Evolutionary conservation across 2,888 invertebrate genomes (phyloP).

Genomic region (Lycocerus yunnanus): DNA sequence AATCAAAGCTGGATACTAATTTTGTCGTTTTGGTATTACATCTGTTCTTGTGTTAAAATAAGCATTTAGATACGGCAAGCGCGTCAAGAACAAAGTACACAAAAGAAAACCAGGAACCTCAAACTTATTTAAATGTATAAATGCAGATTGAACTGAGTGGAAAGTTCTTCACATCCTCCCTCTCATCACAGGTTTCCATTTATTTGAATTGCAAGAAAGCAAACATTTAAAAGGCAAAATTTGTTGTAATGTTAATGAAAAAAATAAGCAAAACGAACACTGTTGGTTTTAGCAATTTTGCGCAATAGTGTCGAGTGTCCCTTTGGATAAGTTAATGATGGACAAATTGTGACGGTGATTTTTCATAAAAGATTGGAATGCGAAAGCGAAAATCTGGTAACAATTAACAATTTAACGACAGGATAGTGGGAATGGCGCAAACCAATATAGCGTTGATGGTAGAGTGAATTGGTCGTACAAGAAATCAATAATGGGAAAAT

Average conservation of each 20-base stretch:
- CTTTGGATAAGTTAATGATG: not conserved
- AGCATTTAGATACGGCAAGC: not conserved
- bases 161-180: not conserved
- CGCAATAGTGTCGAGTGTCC: not conserved
- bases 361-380: slow-evolving; percentile 13
- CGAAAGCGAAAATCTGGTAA: slow-evolving; percentile 24
- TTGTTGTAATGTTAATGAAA: not conserved
- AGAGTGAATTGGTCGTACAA: slow-evolving; percentile 21
- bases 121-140: not conserved
- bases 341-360: not conserved
- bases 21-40: not conserved
- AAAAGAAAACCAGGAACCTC: not conserved
- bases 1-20: not conserved
- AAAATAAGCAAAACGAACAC: not conserved
- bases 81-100: not conserved
- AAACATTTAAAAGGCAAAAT: not conserved
- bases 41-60: not conserved
- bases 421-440: slow-evolving; percentile 15
- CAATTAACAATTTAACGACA: slow-evolving; percentile 28
- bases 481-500: slow-evolving; percentile 30
- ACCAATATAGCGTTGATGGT: slow-evolving; percentile 22
- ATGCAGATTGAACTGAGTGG: not conserved
- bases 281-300: not conserved
- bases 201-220: not conserved
- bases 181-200: not conserved